A percentile compares a stretch with the other conserved stretches of the same genome.
These are phyloP conservation scores for Triplophysa dalaica DNA, from an alignment of 2,113 vertebrate species.

Conservation along the genomic window DNA sequence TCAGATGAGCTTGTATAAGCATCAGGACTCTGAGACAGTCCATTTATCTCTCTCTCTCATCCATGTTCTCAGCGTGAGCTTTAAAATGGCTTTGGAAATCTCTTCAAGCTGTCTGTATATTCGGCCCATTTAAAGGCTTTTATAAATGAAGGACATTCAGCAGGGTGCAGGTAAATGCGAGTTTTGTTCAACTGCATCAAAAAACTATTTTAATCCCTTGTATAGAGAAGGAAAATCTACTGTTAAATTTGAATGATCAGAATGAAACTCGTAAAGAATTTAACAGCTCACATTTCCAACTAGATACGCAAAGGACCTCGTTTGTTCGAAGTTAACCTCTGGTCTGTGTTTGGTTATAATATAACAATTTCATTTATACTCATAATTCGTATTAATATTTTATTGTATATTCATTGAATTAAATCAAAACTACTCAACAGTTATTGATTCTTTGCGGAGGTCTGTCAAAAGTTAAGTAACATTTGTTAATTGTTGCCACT, in stretches of 20 bases:
- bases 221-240: neutral
- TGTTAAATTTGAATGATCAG: neutral
- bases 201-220: neutral
- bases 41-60: slow-evolving; percentile 17
- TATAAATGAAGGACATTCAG: neutral
- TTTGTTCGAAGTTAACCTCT: too few species aligned
- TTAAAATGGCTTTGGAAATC: neutral
- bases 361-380: too few species aligned
- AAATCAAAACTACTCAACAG: too few species aligned
- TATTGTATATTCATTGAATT: too few species aligned
- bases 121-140: slow-evolving; percentile 1
- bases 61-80: neutral
- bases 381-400: too few species aligned
- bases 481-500: too few species aligned
- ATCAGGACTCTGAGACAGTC: slow-evolving; percentile 18
- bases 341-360: too few species aligned
- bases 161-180: neutral
- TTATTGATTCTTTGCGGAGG: too few species aligned
- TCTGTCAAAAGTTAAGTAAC: too few species aligned
- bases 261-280: neutral
- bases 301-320: too few species aligned
- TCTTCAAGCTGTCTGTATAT: neutral
- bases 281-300: neutral
- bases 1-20: slow-evolving; percentile 24
- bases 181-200: slow-evolving; percentile 7